Base-by-base conservation (phyloP, 2,888 invertebrate genomes). In the Heliconius sara region DNA sequence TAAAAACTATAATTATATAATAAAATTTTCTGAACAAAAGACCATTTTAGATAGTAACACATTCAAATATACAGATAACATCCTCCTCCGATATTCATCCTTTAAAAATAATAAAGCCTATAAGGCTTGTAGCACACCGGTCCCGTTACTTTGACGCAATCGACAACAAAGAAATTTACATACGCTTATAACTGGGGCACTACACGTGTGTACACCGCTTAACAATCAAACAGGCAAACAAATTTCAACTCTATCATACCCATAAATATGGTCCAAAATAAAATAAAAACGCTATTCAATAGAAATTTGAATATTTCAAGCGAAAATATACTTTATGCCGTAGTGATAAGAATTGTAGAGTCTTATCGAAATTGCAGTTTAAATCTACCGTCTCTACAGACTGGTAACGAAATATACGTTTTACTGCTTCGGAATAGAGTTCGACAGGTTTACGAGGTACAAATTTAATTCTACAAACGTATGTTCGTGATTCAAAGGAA, bases 111-210 rank as follows among this genome's bases (percentile, higher is more conserved):
- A 78, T 75, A 75, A 74, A 79, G 77, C 80, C 57, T 78, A 77
- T 76, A 81, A 83, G 78, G 81, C 81, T 82, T 79, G 83, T 83
- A 84, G 85, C 85, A 86, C 86, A 84, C 82, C 81, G 82, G 86
- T 86, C 86, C 93, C 91, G 92, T 91, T 91, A 92, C 84, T 84
- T 84, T 91, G 91, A 92, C 88, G 86, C 85, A 83, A 82, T 83
- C 86, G 90, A 89, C 91, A 60, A 93, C 93, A 93, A 94, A 94
- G 91, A 86, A 89, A 93, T 94, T 94, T 93, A 92, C 94, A 94
- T 93, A 90, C 88, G 90, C 91, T 89, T 91, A 89, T 88, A 92
- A 91, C 86, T 87, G 84, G 88, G 88, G 82, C 81, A 81, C 83
- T 78, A 85, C 88, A 88, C 88, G 89, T 88, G 88, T 87, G 76